These are phyloP conservation scores for Cristatella mucedo DNA, from an alignment of 2,888 invertebrate genomes.

Conservation along the genomic window DNA sequence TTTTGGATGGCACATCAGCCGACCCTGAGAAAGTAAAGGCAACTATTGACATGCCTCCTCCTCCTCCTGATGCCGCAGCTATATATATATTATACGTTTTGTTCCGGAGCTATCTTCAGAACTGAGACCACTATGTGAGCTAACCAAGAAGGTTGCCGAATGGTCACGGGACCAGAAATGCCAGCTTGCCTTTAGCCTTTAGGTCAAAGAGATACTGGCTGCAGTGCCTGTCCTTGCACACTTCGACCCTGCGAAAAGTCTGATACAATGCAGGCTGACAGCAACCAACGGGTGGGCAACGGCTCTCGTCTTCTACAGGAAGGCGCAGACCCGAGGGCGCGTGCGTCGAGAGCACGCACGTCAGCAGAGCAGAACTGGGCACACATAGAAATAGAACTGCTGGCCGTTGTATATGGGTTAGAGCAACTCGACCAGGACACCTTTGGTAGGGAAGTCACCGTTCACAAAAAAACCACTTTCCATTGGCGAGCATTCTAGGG, in stretches of 20 bases:
- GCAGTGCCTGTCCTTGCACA: conserved; percentile 8
- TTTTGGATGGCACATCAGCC: conserved; percentile 13
- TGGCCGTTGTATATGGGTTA: conserved; percentile 13
- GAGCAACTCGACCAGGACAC: conserved; percentile 17
- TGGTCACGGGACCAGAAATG: no score
- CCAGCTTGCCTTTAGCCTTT: conserved; percentile 1
- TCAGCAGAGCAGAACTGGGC: conserved; percentile 8
- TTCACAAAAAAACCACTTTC: conserved; percentile 9
- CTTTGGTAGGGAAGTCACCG: conserved; percentile 11
- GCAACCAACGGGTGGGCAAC: neutral
- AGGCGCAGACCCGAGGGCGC: conserved; percentile 8
- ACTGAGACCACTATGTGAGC: no score
- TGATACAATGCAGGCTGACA: conserved; percentile 5
- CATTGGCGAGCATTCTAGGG: conserved; percentile 8
- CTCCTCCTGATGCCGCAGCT: conserved; percentile 14
- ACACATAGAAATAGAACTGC: conserved; percentile 8
- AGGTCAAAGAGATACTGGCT: conserved; percentile 6
- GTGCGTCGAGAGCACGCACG: conserved; percentile 9
- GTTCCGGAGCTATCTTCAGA: no score
- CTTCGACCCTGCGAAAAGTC: conserved; percentile 3
- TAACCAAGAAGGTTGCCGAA: no score
- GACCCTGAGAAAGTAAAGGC: conserved; percentile 14
- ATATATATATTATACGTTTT: conserved; percentile 12
- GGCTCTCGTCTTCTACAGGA: conserved; percentile 10
- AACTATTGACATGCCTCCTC: conserved; percentile 12